phyloP scores from a whole-genome alignment of 2,888 invertebrate genomes.

The Rhamnusium bicolor region DNA sequence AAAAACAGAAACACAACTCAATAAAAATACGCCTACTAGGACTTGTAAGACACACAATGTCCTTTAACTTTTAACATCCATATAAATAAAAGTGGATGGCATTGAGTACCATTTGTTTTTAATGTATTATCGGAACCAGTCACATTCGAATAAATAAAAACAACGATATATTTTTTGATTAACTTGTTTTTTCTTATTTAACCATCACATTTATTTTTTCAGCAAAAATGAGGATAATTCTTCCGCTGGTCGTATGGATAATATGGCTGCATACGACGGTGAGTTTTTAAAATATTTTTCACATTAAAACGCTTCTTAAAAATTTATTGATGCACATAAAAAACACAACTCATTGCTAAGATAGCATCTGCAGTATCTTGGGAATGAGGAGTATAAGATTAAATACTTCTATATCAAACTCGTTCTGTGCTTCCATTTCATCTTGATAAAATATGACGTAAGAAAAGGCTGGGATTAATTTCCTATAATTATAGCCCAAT shows the following conservation, averaged over 20 bases:
- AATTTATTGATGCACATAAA: neutral
- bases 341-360: conserved; percentile 16
- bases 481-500: conserved; percentile 8
- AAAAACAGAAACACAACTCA: neutral
- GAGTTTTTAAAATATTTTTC: conserved; percentile 71
- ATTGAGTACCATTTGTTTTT: conserved; percentile 1
- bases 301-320: neutral
- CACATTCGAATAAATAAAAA: conserved; percentile 6
- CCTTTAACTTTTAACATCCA: conserved; percentile 5
- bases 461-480: conserved; percentile 18
- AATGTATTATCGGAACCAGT: conserved; percentile 9
- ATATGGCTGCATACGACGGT: conserved; percentile 85
- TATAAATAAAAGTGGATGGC: conserved; percentile 26
- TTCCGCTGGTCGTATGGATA: conserved; percentile 93
- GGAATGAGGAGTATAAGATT: conserved; percentile 18
- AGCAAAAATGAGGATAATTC: conserved; percentile 94
- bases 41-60: neutral
- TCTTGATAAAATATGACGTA: conserved; percentile 7
- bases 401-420: conserved; percentile 14
- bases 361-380: neutral
- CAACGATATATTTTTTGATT: neutral
- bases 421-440: neutral
- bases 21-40: neutral
- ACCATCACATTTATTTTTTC: conserved; percentile 73
- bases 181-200: conserved; percentile 29